Evolutionary conservation across 2,797 vertebrate genomes (phyloP).

Genomic region (Ficedula albicollis): DNA sequence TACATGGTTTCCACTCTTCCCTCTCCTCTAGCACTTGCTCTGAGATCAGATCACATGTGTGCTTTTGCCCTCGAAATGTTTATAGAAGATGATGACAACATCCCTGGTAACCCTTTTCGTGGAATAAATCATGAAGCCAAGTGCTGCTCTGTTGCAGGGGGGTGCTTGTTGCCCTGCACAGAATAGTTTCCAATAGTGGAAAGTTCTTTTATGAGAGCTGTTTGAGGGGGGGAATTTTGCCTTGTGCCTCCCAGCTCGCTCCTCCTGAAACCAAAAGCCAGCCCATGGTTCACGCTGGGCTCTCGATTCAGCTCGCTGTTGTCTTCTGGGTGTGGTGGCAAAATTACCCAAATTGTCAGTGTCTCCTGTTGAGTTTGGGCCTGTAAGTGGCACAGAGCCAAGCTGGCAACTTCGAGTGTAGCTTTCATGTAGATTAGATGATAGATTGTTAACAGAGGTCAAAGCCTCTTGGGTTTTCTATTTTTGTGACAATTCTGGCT

Average conservation of each 20-base stretch:
- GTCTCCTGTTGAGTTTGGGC: background rate
- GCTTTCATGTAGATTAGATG: background rate
- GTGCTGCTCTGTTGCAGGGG: background rate
- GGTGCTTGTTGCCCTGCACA: background rate
- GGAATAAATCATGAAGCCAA: background rate
- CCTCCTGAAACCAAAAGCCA: background rate
- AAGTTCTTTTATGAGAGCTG: background rate
- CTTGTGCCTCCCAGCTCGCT: background rate
- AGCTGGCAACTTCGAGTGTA: background rate
- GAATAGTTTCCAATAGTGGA: slow-evolving; percentile 22
- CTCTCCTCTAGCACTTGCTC: background rate
- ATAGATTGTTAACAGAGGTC: background rate
- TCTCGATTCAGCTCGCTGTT: background rate
- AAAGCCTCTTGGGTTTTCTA: background rate
- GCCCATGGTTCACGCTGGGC: background rate
- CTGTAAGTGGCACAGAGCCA: background rate
- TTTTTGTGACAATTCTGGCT: background rate
- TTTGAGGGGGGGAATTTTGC: background rate
- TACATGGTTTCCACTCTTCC: background rate
- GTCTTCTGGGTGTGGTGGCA: slow-evolving; percentile 8
- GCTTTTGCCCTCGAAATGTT: background rate
- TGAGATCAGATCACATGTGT: slow-evolving; percentile 11
- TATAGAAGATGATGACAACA: slow-evolving; percentile 12
- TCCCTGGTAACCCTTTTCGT: slow-evolving; percentile 13
- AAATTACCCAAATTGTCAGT: background rate